A percentile compares a stretch with the other conserved stretches of the same genome.
These are phyloP conservation scores for Rhynchonycteris naso DNA, from an alignment of 2,797 vertebrate species.

Conservation along the genomic window DNA sequence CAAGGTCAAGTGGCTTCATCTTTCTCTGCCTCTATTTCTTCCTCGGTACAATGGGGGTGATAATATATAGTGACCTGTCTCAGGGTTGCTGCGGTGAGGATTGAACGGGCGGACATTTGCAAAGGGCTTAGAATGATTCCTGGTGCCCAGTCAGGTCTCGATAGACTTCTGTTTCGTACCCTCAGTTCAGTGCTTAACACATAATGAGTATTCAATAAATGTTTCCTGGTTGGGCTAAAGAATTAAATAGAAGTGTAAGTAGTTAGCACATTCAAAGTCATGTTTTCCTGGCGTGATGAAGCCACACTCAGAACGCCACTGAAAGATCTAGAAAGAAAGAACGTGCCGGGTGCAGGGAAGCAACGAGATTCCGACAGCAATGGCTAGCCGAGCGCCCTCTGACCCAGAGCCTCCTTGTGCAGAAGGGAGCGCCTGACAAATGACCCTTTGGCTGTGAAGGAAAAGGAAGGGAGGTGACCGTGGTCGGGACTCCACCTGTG, in stretches of 20 bases:
- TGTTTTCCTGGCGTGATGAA: background rate
- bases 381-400: too few species aligned
- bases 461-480: background rate
- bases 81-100: fast-evolving
- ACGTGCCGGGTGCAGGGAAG: fast-evolving
- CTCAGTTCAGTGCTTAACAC: background rate
- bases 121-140: background rate
- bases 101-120: background rate
- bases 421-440: background rate
- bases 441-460: background rate
- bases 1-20: background rate
- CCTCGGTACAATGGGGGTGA: background rate
- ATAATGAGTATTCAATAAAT: fast-evolving
- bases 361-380: fast-evolving
- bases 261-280: background rate
- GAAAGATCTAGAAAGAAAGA: background rate
- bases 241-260: background rate
- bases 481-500: background rate
- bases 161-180: background rate
- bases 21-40: background rate
- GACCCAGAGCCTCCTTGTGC: background rate
- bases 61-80: background rate
- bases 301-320: background rate
- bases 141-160: background rate
- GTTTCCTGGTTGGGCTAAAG: background rate